Conservation (phyloP, 2,113 vertebrate species). For the Cisticola juncidis region DNA sequence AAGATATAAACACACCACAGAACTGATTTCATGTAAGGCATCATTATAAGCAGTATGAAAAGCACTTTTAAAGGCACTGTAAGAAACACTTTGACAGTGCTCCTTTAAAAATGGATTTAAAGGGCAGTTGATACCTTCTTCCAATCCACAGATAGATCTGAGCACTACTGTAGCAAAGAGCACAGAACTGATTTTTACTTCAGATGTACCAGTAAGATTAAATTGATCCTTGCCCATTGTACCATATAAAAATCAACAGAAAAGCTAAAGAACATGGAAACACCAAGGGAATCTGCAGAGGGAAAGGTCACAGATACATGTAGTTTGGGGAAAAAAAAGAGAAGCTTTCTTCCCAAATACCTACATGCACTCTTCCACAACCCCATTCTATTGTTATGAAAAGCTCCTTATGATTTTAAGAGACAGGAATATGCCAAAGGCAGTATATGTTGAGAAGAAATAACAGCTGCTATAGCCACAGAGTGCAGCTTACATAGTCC, state of each 20-base stretch:
- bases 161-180: not conserved
- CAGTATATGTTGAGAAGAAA: not conserved
- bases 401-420: not conserved
- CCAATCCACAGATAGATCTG: slow-evolving; percentile 17
- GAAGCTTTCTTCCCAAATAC: not conserved
- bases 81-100: not conserved
- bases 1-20: slow-evolving; percentile 21
- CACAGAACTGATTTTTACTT: not conserved
- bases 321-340: not conserved
- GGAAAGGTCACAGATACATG: slow-evolving; percentile 11
- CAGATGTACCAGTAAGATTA: slow-evolving; percentile 25
- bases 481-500: not conserved
- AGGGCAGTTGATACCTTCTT: not conserved
- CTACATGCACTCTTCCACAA: not conserved
- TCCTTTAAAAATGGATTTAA: not conserved
- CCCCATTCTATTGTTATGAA: not conserved
- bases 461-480: not conserved
- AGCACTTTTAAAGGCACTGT: not conserved
- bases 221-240: slow-evolving; percentile 16
- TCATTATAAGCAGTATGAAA: slow-evolving; percentile 49
- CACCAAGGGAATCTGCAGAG: not conserved
- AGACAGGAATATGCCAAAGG: not conserved
- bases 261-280: not conserved
- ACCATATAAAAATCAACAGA: slow-evolving; percentile 38
- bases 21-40: not conserved